These are phyloP conservation scores for Micromussa lordhowensis DNA, from an alignment of 92 coral and sea anemone genomes.

Conservation along the genomic window DNA sequence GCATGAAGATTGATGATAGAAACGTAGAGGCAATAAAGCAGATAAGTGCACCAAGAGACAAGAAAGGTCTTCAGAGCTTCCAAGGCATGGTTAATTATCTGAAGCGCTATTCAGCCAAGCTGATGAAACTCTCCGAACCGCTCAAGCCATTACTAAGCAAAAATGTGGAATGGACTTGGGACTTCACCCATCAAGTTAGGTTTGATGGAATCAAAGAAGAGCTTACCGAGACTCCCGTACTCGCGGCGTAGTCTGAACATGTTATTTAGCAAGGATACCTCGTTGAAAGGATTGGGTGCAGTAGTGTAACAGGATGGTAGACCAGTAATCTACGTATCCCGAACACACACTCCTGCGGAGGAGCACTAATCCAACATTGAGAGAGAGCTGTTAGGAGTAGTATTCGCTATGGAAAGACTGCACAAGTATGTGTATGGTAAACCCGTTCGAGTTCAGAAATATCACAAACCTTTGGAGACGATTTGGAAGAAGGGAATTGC, in stretches of 20 bases:
- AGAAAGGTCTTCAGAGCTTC: no score
- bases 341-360: slow-evolving; percentile 18
- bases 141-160: no score
- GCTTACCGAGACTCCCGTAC: slow-evolving; percentile 13
- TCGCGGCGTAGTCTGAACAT: neutral
- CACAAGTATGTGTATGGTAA: slow-evolving; percentile 24
- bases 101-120: no score
- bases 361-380: no score
- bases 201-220: slow-evolving; percentile 22
- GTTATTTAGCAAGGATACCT: slow-evolving; percentile 4
- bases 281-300: neutral
- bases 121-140: no score
- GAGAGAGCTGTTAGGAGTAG: no score
- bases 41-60: neutral
- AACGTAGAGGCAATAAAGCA: slow-evolving; percentile 8
- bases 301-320: slow-evolving; percentile 16
- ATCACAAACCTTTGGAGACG: slow-evolving; percentile 2
- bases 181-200: neutral
- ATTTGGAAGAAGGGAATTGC: slow-evolving; percentile 9
- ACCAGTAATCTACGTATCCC: slow-evolving; percentile 11
- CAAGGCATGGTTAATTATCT: no score
- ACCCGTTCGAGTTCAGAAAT: neutral
- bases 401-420: slow-evolving; percentile 24
- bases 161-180: no score
- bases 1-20: slow-evolving; percentile 9